These are phyloP conservation scores for Phortica okadai DNA, from an alignment of 2,888 invertebrate genomes.

Conservation along the genomic window DNA sequence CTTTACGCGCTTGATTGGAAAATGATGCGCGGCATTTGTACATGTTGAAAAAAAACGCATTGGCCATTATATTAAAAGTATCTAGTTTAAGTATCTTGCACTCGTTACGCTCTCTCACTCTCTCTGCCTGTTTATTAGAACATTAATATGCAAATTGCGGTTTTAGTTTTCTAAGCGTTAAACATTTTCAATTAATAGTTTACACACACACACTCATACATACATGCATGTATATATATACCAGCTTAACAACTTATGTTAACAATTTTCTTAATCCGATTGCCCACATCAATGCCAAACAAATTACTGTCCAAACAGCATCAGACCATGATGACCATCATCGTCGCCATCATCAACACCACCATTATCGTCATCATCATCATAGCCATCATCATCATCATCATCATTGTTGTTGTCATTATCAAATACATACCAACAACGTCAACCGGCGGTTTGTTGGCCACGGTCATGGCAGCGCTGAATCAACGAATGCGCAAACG, in stretches of 20 bases:
- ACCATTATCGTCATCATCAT: slow-evolving; percentile 3
- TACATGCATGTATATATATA: not conserved
- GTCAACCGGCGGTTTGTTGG: no score
- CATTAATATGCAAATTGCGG: no score
- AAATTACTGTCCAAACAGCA: slow-evolving; percentile 40
- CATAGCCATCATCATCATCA: slow-evolving; percentile 36
- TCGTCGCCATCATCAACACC: slow-evolving; percentile 12
- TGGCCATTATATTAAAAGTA: no score
- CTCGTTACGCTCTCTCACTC: no score
- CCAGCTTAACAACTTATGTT: slow-evolving; percentile 6
- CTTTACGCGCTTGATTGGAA: slow-evolving; percentile 11
- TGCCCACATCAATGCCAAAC: slow-evolving; percentile 40
- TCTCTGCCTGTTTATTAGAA: no score
- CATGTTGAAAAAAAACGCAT: not conserved
- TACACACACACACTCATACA: slow-evolving; percentile 46
- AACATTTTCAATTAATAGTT: slow-evolving; percentile 68
- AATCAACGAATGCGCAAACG: no score
- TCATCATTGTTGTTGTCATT: slow-evolving; percentile 15
- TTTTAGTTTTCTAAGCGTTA: not conserved
- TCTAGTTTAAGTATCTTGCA: no score
- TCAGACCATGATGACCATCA: slow-evolving; percentile 40
- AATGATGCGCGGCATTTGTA: not conserved
- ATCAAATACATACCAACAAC: not conserved
- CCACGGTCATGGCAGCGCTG: no score
- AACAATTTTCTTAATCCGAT: slow-evolving; percentile 35